phyloP scores from a whole-genome alignment of 2,113 vertebrate species.

The Osmerus mordax region DNA sequence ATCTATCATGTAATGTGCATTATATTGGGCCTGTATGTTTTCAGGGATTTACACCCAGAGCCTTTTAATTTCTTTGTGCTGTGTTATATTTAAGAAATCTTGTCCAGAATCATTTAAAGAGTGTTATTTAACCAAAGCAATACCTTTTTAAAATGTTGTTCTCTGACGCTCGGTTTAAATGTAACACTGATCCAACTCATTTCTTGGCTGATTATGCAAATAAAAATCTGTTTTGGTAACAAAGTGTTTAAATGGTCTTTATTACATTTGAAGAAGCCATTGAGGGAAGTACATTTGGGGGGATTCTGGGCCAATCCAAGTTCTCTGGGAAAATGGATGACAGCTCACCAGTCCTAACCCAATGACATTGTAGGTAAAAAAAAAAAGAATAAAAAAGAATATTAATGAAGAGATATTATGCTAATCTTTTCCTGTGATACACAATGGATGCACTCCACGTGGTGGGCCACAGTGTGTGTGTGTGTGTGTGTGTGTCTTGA shows the following conservation, averaged over 20 bases:
- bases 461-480: not conserved
- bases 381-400: not conserved
- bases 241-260: constrained; percentile 19
- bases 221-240: constrained; percentile 77
- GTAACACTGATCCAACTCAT: constrained; percentile 62
- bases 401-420: not conserved
- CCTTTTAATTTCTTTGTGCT: constrained; percentile 40
- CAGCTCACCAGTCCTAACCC: no score
- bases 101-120: constrained; percentile 44
- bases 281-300: not conserved
- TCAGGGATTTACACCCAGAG: constrained; percentile 60
- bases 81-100: constrained; percentile 46
- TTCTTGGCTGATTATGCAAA: constrained; percentile 75
- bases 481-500: constrained; percentile 19
- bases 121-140: constrained; percentile 67
- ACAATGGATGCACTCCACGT: not conserved
- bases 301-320: not conserved
- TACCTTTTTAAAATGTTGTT: constrained; percentile 26
- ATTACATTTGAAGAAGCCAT: not conserved
- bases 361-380: constrained; percentile 38
- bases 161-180: constrained; percentile 49
- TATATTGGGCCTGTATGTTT: constrained; percentile 44
- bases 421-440: no score
- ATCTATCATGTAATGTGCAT: constrained; percentile 26
- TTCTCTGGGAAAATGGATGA: no score